Base-by-base conservation (phyloP, 2,888 invertebrate species). In the Unio delphinus region DNA sequence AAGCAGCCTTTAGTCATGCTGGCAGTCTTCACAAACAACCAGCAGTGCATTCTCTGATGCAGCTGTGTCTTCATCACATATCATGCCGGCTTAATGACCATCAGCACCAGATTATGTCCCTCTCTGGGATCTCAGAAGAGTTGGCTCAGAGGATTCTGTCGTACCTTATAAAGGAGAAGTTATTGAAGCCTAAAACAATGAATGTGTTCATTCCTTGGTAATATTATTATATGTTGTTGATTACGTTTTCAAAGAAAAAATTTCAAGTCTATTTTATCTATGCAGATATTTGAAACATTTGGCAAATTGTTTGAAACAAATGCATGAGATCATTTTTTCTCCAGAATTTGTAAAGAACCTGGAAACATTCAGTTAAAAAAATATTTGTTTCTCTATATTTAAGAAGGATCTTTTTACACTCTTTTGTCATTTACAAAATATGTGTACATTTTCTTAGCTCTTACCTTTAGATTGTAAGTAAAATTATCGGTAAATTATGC, bases 141-240 rank as follows among this genome's bases (percentile, higher is more conserved):
- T 76, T 88, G 65, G 85, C 87, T 0, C 85, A 85, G 71, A 78
- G 82, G 58, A 75, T 88, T 8, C 64, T 89, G 3, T 69, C 76
- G 1, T 79, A 85, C 68, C 81, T 89, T 20, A 73, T 86, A 66
- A 85, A 84, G 63, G 84, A 87, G 63, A 81, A 83, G 70, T 76
- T 83, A 62, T 82, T 89, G 45, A 85, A 82, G 65, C 84, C 83
- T 0, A 87, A 84, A 63, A 84, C 84, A n/a, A 78, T 89, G 26
- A 83, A 84, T 57, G 80, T 81, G 11, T 87, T 89, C 76, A 76
- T 87, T 59, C 84, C 88, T n/a, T 86, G 88, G 89, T 88, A 74
- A 73, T 78, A 62, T 55, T n/a, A 45, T 45, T 45, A 59, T 7
- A 20, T 23, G 6, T n/a, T 59, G 23, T 59, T 26, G 59, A 26